Base-by-base conservation (phyloP, 2,113 vertebrate species). In the Cololabis saira region DNA sequence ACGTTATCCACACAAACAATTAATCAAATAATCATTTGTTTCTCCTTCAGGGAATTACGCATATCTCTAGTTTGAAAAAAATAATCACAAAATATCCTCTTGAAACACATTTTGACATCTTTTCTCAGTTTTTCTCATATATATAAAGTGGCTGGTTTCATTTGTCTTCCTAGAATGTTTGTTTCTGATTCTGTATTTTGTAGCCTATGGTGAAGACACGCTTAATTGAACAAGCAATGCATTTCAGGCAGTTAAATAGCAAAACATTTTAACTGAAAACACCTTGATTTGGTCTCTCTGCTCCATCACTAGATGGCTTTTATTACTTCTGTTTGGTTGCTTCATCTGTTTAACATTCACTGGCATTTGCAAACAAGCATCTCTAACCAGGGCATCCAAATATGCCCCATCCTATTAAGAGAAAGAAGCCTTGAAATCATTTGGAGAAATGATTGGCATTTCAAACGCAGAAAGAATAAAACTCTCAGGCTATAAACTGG, bases 281-380 rank as follows among this genome's bases (percentile, higher is more conserved):
- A 27, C 42, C 15, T 33, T 4, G 43, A 18, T 70, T 72, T 43
- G 64, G 37, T 75, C 30, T 16, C 33, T 37, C 33, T 40, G 18
- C 33, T 61, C 53, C 45, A 41, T 78, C 54, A 12, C 47, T 49
- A 5, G 18, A n/a, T 60, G 40, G 22, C 16, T 81, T 66, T 61
- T 2, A 57, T 61, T 77, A 53, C 18, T 49, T 58, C 55, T 17
- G 5, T 63, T 24, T 59, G 19, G 11, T 22, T 40, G 19, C 51
- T 52, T 76, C 24, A 67, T 71, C 49, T 70, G 56, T 70, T 78
- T 61, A 12, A 17, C 72, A 67, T 71, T 76, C 65, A 67, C 54
- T 47, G n/a, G 7, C 17, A 9, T 47, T 47, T n/a, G 18, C 42
- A 49, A 66, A 69, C 17, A 77, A 48, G 21, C 11, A 16, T 61